phyloP scores from a whole-genome alignment of 2,797 vertebrate genomes.

The Myotis vivesi region DNA sequence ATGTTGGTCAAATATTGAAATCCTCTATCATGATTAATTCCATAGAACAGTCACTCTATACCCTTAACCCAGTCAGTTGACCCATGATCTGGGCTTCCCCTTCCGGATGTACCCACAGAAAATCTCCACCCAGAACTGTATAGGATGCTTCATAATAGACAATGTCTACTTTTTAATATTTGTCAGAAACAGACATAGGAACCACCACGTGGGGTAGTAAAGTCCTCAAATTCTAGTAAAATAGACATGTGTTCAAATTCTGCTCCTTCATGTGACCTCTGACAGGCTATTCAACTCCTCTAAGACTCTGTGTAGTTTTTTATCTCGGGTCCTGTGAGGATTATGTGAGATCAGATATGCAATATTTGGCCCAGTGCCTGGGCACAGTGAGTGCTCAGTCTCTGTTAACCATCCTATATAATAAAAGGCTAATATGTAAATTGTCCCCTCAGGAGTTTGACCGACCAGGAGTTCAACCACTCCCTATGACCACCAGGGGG shows the following conservation, averaged over 20 bases:
- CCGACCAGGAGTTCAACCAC: too few species aligned
- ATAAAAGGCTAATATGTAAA: too few species aligned
- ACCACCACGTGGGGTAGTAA: background rate
- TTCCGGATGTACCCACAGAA: background rate
- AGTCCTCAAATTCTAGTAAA: background rate
- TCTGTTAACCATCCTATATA: background rate
- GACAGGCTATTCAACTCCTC: background rate
- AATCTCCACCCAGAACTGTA: background rate
- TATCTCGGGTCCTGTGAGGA: background rate
- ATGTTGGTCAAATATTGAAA: conserved; percentile 16
- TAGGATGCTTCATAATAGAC: background rate
- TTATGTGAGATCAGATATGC: background rate
- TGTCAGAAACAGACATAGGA: background rate
- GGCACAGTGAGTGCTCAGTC: background rate
- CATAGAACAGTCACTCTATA: background rate
- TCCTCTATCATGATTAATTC: conserved; percentile 12
- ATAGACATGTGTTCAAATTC: background rate
- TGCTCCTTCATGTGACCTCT: background rate
- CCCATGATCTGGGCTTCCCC: background rate
- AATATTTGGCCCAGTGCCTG: background rate
- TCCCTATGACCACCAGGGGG: too few species aligned
- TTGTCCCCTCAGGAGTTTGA: too few species aligned
- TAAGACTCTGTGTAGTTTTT: background rate
- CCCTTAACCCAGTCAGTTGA: background rate
- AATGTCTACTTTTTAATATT: background rate